These are phyloP conservation scores for Cryptoprocta ferox DNA, from an alignment of 2,797 vertebrate species.

Conservation along the genomic window DNA sequence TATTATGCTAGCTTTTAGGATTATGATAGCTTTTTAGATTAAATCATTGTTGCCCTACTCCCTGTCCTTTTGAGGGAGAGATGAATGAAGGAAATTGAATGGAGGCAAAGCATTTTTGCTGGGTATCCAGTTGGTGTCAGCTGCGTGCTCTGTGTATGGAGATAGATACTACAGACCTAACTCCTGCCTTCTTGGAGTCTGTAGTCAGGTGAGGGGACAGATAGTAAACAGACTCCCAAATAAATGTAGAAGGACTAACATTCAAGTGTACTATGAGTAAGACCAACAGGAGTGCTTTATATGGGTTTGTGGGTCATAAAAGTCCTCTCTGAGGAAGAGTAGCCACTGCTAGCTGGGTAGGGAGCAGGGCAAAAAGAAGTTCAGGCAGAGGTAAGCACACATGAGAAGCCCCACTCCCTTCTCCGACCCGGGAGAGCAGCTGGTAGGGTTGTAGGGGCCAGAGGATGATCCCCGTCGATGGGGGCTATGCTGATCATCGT, in stretches of 20 bases:
- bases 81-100: background rate
- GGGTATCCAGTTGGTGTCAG: background rate
- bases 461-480: accelerated
- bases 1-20: background rate
- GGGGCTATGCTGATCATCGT: background rate
- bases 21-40: background rate
- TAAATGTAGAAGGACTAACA: background rate
- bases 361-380: background rate
- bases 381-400: background rate
- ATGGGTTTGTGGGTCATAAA: background rate
- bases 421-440: no score
- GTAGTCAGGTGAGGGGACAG: background rate
- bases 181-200: background rate
- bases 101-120: background rate
- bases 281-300: background rate
- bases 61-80: background rate
- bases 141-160: background rate
- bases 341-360: background rate
- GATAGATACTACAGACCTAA: background rate
- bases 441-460: background rate
- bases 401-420: background rate
- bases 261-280: background rate
- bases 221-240: background rate
- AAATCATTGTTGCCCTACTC: background rate
- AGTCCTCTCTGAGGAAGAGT: background rate